Base-by-base conservation (phyloP, 2,797 vertebrate species). In the Pithecia hirsuta region DNA sequence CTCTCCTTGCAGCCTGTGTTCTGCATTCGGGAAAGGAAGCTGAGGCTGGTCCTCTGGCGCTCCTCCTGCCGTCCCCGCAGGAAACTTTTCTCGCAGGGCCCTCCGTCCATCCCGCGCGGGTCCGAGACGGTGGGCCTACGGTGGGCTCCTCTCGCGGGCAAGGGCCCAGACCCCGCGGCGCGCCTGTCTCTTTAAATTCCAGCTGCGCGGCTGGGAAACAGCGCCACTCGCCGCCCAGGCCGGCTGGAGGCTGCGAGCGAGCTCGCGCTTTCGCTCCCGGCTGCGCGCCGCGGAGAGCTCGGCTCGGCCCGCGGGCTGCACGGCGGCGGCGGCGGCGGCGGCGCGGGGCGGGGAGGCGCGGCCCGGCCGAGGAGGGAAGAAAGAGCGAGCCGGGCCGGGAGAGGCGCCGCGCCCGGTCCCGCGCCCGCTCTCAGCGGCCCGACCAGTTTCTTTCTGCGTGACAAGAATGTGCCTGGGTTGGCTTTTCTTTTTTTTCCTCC, bases 101-200 rank as follows among this genome's bases (percentile, higher is more conserved):
- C 8, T 61, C 28, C 0, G 70, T 36, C 24, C 89, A 2, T 10
- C 1, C 5, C 0, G 52, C 26, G 26, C 2, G 1, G 9, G 46
- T 13, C 36, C 4, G 22, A 50, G 64, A 22, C 61, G 33, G 28
- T 14, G 88, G 82, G 88, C 14, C 33, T 64, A 44, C 36, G 0
- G 75, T 36, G 36, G 48, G 79, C 70, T 26, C 30, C 55, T 22
- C 61, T 61, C 30, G 22, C 2, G 9, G 82, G 20, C 75, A 0
- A 41, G 41, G 86, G 28, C 75, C 97, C 64, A 13, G 36, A 50
- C 55, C 76, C 24, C 55, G 55, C 30, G 78, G 26, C 59, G 86
- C 87, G 72, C 4, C 98, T 98, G 98, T 98, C 97, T 97, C 98
- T 99, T 99, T 99, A 99, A 99, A 99, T 99, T 98, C 97, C 98